Conservation (phyloP, 1,140 invertebrate genomes). For the Cherax quadricarinatus region DNA sequence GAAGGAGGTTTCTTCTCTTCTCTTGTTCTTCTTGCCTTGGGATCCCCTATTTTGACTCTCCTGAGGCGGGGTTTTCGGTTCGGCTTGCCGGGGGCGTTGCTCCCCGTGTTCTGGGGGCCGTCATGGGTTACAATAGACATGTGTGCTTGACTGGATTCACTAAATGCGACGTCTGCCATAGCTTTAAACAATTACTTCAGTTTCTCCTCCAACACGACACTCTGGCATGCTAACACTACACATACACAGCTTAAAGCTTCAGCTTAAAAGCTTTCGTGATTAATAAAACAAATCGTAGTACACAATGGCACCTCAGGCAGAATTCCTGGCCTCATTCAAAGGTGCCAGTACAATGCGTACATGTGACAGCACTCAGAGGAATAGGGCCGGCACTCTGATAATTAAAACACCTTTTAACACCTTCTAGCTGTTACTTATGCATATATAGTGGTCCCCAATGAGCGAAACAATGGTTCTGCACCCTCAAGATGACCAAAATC, state of each 20-base stretch:
- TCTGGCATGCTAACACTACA: no score
- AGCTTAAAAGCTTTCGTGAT: no score
- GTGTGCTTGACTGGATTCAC: constrained; percentile 13
- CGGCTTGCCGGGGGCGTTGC: not conserved
- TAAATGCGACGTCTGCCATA: constrained; percentile 40
- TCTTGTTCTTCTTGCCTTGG: not conserved
- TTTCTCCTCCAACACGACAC: no score
- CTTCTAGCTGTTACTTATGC: no score
- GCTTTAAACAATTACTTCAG: not conserved
- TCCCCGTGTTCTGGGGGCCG: not conserved
- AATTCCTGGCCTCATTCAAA: not conserved
- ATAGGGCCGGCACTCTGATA: no score
- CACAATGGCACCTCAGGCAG: not conserved
- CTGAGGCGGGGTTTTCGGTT: constrained; percentile 14
- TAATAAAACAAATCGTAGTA: no score
- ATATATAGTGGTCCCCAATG: no score
- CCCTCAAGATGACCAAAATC: no score
- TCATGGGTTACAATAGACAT: constrained; percentile 19
- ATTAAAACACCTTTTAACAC: no score
- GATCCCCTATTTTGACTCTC: constrained; percentile 12
- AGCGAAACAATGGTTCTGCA: no score
- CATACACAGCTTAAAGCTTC: no score
- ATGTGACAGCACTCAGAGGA: no score
- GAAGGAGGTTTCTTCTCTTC: not conserved
- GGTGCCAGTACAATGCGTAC: not conserved